A percentile compares a stretch with the other conserved stretches of the same genome.
These are phyloP conservation scores for Nerophis lumbriciformis DNA, from an alignment of 2,113 vertebrate species.

Conservation along the genomic window DNA sequence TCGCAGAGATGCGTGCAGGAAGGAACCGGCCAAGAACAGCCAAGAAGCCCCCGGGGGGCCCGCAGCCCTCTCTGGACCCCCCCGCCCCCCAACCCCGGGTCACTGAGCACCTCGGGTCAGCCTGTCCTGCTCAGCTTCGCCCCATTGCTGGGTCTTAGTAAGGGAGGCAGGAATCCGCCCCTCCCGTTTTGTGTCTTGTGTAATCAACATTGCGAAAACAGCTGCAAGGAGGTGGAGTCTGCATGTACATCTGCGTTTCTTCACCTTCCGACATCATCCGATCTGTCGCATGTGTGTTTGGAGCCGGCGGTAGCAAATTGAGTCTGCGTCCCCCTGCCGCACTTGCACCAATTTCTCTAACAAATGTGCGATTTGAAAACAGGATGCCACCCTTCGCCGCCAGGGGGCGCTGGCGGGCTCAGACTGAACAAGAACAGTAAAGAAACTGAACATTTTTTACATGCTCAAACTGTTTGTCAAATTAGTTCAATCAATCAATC, in stretches of 20 bases:
- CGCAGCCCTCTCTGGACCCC: slow-evolving; percentile 45
- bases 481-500: too few relatives aligned
- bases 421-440: too few relatives aligned
- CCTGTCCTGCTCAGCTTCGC: too few relatives aligned
- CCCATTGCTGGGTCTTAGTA: slow-evolving; percentile 21
- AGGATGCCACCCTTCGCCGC: too few relatives aligned
- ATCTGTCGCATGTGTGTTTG: slow-evolving; percentile 20
- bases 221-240: slow-evolving; percentile 49
- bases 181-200: slow-evolving; percentile 53
- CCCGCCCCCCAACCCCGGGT: slow-evolving; percentile 51
- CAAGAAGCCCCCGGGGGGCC: slow-evolving; percentile 50
- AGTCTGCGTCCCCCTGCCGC: neutral
- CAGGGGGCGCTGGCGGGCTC: too few relatives aligned
- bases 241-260: slow-evolving; percentile 27
- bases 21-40: slow-evolving; percentile 32
- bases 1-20: slow-evolving; percentile 31
- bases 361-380: too few relatives aligned
- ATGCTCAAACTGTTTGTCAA: too few relatives aligned
- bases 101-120: slow-evolving; percentile 59
- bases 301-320: neutral
- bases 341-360: too few relatives aligned
- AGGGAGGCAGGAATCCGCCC: slow-evolving; percentile 17
- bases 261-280: slow-evolving; percentile 15
- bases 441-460: too few relatives aligned
- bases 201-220: slow-evolving; percentile 68